Percentiles rank a stretch among this genome's conserved stretches.
phyloP scores from a whole-genome alignment of 2,888 invertebrate genomes.

The Athetis lepigone region DNA sequence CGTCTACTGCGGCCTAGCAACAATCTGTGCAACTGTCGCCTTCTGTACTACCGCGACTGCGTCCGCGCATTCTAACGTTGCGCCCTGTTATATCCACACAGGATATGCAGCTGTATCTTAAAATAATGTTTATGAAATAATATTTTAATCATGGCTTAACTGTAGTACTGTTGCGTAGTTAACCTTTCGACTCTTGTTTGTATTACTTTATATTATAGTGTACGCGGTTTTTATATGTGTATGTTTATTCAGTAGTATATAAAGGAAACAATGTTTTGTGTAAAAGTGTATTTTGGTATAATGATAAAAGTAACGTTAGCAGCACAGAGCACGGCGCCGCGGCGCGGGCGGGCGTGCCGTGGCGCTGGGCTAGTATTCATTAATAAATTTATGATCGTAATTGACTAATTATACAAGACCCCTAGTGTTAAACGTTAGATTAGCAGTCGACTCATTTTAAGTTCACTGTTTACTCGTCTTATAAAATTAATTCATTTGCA shows the following conservation, averaged over 20 bases:
- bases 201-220: slow-evolving; percentile 89
- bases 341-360: slow-evolving; percentile 65
- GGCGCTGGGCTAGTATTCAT: slow-evolving; percentile 71
- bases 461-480: slow-evolving; percentile 82
- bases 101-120: slow-evolving; percentile 86
- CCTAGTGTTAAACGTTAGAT: slow-evolving; percentile 87
- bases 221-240: slow-evolving; percentile 91
- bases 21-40: slow-evolving; percentile 22
- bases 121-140: slow-evolving; percentile 86
- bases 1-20: slow-evolving; percentile 52
- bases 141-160: slow-evolving; percentile 89
- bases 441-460: slow-evolving; percentile 82
- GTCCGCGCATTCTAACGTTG: slow-evolving; percentile 82
- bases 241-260: slow-evolving; percentile 90
- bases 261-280: slow-evolving; percentile 86
- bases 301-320: slow-evolving; percentile 76
- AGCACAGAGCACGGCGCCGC: slow-evolving; percentile 63
- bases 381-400: slow-evolving; percentile 90
- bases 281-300: slow-evolving; percentile 89
- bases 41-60: slow-evolving; percentile 68
- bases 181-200: slow-evolving; percentile 89
- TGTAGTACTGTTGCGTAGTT: slow-evolving; percentile 90
- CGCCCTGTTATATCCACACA: slow-evolving; percentile 84
- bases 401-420: slow-evolving; percentile 90
- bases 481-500: slow-evolving; percentile 83